phyloP scores from a whole-genome alignment of 92 coral and sea anemone genomes.

The Zoanthus solanderi region DNA sequence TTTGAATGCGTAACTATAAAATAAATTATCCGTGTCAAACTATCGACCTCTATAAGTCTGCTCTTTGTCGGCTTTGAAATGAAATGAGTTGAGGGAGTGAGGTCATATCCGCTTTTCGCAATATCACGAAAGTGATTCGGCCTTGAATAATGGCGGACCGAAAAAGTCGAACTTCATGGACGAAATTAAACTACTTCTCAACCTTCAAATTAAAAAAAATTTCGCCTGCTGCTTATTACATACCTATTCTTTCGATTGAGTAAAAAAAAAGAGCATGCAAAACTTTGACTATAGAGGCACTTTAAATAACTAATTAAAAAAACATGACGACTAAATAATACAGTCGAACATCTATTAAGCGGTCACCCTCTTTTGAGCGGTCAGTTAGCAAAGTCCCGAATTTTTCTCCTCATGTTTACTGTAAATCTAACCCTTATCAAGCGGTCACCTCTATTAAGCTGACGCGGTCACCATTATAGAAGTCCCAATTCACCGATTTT shows the following conservation, averaged over 20 bases:
- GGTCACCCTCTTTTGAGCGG: too few relatives aligned
- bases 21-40: neutral
- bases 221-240: neutral
- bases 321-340: too few relatives aligned
- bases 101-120: constrained; percentile 24
- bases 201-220: neutral
- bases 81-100: constrained; percentile 38
- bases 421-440: too few relatives aligned
- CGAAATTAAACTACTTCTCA: constrained; percentile 15
- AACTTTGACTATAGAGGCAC: constrained; percentile 33
- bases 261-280: neutral
- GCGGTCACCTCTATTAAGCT: too few relatives aligned
- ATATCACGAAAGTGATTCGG: neutral
- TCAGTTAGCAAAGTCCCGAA: too few relatives aligned
- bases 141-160: constrained; percentile 31
- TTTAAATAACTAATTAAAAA: too few relatives aligned
- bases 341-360: too few relatives aligned
- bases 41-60: constrained; percentile 12
- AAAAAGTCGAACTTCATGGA: neutral
- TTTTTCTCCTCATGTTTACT: too few relatives aligned
- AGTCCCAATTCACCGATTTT: too few relatives aligned
- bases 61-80: neutral
- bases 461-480: too few relatives aligned
- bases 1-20: constrained; percentile 14
- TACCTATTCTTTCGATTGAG: constrained; percentile 16